Conservation (phyloP, 1,140 invertebrate species). For the Diploscapter pachys region DNA sequence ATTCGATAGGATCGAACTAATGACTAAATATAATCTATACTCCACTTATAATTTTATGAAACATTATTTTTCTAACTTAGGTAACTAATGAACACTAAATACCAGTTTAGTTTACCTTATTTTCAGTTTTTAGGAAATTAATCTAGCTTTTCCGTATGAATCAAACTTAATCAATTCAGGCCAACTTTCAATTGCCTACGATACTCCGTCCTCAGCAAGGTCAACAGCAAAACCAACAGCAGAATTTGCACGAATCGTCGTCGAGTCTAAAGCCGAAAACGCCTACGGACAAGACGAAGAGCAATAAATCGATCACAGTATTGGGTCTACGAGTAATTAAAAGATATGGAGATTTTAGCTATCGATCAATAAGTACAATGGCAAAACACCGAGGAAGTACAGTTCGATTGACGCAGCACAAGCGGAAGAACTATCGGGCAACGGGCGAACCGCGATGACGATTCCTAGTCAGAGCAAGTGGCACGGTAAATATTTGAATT, state of each 20-base stretch:
- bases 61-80: too few species aligned
- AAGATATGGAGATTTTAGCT: constrained; percentile 15
- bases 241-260: too few species aligned
- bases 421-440: constrained; percentile 18
- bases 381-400: constrained; percentile 6
- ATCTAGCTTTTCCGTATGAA: constrained; percentile 9
- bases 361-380: constrained; percentile 14
- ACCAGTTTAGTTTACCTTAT: too few species aligned
- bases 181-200: too few species aligned
- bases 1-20: too few species aligned
- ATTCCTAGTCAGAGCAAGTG: constrained; percentile 34
- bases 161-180: too few species aligned
- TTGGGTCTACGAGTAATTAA: not conserved
- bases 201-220: too few species aligned
- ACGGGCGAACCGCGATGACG: constrained; percentile 14
- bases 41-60: too few species aligned
- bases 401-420: constrained; percentile 22
- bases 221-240: too few species aligned
- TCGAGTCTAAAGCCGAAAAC: constrained; percentile 9
- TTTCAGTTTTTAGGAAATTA: too few species aligned
- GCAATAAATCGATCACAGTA: constrained; percentile 36
- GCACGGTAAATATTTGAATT: constrained; percentile 18
- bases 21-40: too few species aligned
- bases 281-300: constrained; percentile 28
- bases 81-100: too few species aligned